Base-by-base conservation (phyloP, 2,797 vertebrate genomes). In the Squalus acanthias region DNA sequence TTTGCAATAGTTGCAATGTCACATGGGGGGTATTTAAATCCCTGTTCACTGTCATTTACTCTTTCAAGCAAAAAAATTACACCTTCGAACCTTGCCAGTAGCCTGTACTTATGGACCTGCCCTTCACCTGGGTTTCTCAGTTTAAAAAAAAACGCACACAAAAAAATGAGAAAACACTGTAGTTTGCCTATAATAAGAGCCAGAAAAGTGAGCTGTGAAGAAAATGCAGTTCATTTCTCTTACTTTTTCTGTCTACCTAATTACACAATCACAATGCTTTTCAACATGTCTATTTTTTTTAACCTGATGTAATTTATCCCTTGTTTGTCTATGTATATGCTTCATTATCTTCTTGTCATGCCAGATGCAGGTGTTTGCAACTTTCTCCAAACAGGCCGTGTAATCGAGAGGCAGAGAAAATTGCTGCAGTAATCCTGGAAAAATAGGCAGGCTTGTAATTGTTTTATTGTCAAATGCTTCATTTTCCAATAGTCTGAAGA, bases 381-480 rank as follows among this genome's bases (percentile, higher is more conserved):
- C 63, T 93, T 93, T 93, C 63, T 93, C 65, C 91, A 93, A 93
- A 39, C 17, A 26, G 63, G 91, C 17, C 65, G n/a, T 87, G 63
- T 93, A 39, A 93, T 93, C 22, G 33, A 93, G 33, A 93, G n/a
- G n/a, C 67, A 65, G 15, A 39, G 63, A 65, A 85, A 6, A 85
- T 85, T 67, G 13, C 5, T 67, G 22, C 63, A 93, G 63, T 39
- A 93, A 93, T 67, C 17, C 17, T 17, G 29, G 57, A 91, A 91
- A 91, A 91, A 91, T 29, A 63, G 60, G 33, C 57, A 91, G 12
- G 33, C 57, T 91, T 91, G 29, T 91, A 91, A 91, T 91, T 91
- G 57, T 33, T 91, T 91, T 63, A 91, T 91, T 33, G 26, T 33
- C 88, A n/a, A 91, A 63, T 57, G 57, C 57, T 63, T 63, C 88